Evolutionary conservation across 2,797 vertebrate genomes (phyloP).

Genomic region (Lagorchestes hirsutus): DNA sequence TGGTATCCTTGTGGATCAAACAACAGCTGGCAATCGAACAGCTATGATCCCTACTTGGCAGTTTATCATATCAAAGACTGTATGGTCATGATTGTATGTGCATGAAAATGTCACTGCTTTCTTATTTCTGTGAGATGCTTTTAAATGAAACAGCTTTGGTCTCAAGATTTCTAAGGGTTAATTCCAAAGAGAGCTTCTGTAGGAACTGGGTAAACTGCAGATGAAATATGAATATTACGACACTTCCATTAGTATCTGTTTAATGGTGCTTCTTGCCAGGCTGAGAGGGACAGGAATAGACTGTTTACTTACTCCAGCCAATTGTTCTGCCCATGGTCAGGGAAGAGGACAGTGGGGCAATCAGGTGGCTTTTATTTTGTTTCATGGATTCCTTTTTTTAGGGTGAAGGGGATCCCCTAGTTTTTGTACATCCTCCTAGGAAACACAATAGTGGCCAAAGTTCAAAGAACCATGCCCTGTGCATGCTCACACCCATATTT

Average conservation of each 20-base stretch:
- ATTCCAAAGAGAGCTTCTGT: slow-evolving; percentile 70
- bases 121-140: slow-evolving; percentile 76
- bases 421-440: not conserved
- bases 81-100: slow-evolving; percentile 82
- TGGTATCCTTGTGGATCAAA: slow-evolving; percentile 71
- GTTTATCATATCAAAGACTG: slow-evolving; percentile 89
- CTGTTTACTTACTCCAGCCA: not conserved
- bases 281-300: slow-evolving; percentile 32
- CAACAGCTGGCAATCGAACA: slow-evolving; percentile 69
- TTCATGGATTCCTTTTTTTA: slow-evolving; percentile 34
- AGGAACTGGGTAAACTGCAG: slow-evolving; percentile 61
- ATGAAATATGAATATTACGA: slow-evolving; percentile 64
- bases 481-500: not conserved
- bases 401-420: not conserved
- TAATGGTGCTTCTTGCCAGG: slow-evolving; percentile 56
- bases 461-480: not conserved
- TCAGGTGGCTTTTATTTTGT: slow-evolving; percentile 22
- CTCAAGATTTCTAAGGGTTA: slow-evolving; percentile 59
- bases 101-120: slow-evolving; percentile 82
- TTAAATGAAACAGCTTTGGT: slow-evolving; percentile 73
- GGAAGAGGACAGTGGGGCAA: not conserved
- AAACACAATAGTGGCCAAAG: slow-evolving; percentile 28
- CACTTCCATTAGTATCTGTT: slow-evolving; percentile 31
- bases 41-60: slow-evolving; percentile 80
- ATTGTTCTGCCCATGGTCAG: not conserved